Conservation (phyloP, 2,797 vertebrate genomes). For the Esox masquinongy region DNA sequence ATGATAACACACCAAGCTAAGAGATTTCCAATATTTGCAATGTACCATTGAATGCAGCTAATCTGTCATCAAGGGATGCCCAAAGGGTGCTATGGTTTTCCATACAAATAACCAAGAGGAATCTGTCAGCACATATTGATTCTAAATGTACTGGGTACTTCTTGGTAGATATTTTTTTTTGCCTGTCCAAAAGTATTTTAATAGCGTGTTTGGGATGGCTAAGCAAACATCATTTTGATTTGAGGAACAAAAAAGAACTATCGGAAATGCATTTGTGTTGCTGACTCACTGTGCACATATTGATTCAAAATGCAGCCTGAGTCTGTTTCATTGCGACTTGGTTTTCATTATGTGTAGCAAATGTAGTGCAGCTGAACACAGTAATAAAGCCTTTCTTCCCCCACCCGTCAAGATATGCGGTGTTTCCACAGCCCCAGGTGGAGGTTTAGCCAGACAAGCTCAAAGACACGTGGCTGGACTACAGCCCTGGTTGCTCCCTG, state of each 20-base stretch:
- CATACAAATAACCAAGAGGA: no score
- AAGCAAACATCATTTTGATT: slow-evolving; percentile 43
- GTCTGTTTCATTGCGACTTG: slow-evolving; percentile 42
- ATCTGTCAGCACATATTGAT: slow-evolving; percentile 16
- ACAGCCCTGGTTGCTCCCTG: slow-evolving; percentile 18
- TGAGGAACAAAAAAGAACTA: slow-evolving; percentile 37
- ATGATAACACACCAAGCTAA: slow-evolving; percentile 13
- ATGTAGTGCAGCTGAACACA: slow-evolving; percentile 22
- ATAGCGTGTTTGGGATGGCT: slow-evolving; percentile 24
- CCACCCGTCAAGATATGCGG: slow-evolving; percentile 13
- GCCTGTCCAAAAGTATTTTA: slow-evolving; percentile 38
- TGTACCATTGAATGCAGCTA: slow-evolving; percentile 7
- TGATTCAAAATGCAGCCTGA: slow-evolving; percentile 51
- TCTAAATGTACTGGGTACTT: neutral
- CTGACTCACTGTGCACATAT: slow-evolving; percentile 44
- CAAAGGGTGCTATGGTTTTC: no score
- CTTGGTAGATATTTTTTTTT: slow-evolving; percentile 38
- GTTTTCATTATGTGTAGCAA: slow-evolving; percentile 42
- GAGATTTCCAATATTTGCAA: neutral
- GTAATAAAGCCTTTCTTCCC: neutral
- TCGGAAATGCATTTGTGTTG: slow-evolving; percentile 47
- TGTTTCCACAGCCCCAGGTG: slow-evolving; percentile 26
- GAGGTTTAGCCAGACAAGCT: slow-evolving; percentile 27
- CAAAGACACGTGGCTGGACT: slow-evolving; percentile 25
- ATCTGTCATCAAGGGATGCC: slow-evolving; percentile 15